Evolutionary conservation across 92 coral and sea anemone genomes (phyloP).

Genomic region (Epizoanthus scotinus): DNA sequence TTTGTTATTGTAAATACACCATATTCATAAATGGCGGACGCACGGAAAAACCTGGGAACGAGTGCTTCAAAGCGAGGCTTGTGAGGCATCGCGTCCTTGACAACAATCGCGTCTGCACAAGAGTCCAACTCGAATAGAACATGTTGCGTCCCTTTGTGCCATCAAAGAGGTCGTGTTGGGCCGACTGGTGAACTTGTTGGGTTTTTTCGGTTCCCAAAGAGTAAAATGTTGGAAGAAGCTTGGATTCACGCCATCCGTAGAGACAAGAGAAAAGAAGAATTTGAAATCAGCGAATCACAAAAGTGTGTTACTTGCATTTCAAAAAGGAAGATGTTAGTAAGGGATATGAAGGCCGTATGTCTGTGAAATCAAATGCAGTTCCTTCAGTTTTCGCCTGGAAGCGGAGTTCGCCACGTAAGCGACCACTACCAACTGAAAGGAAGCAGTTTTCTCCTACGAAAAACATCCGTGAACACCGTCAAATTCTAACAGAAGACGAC

Average conservation of each 20-base stretch:
- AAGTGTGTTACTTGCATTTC: slow-evolving; percentile 66
- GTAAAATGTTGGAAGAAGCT: not conserved
- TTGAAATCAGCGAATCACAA: slow-evolving; percentile 27
- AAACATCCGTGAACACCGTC: not conserved
- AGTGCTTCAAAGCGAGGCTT: no score
- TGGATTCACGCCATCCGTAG: slow-evolving; percentile 37
- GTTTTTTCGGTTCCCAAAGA: slow-evolving; percentile 20
- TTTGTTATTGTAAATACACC: no score
- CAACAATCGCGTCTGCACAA: not conserved
- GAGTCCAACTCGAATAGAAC: not conserved
- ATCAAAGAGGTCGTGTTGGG: slow-evolving; percentile 25
- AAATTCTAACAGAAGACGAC: no score
- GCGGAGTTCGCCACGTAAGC: slow-evolving; percentile 27
- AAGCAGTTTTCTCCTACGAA: not conserved
- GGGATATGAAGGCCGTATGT: slow-evolving; percentile 38
- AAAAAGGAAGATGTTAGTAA: slow-evolving; percentile 39
- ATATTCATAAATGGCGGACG: no score
- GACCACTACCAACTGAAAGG: slow-evolving; percentile 19
- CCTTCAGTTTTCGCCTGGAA: slow-evolving; percentile 45
- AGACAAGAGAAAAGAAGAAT: not conserved
- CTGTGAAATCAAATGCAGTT: slow-evolving; percentile 28
- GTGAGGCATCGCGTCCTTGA: no score
- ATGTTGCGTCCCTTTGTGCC: slow-evolving; percentile 30
- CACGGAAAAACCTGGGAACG: no score
- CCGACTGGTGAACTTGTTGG: not conserved